phyloP scores from a whole-genome alignment of 1,140 invertebrate species.

The Schlechtendalia chinensis region DNA sequence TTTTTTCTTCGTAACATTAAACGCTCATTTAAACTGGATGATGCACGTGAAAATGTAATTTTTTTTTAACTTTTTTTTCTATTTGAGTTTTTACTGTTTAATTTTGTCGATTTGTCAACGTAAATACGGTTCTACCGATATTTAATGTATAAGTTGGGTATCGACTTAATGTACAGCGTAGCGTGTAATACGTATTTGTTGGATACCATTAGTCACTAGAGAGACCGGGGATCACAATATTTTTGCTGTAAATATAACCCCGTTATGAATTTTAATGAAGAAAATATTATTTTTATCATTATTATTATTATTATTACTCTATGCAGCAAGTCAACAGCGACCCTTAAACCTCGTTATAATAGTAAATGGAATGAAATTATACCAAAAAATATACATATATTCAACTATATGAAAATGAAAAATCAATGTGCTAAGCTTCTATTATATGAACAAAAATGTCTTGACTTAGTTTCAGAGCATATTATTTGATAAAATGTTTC shows the following conservation, averaged over 20 bases:
- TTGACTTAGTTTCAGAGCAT: too few relatives aligned
- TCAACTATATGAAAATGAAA: too few relatives aligned
- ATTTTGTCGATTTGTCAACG: constrained; percentile 16
- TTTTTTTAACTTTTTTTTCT: constrained; percentile 7
- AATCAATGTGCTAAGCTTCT: too few relatives aligned
- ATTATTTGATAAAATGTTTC: too few relatives aligned
- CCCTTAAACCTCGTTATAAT: not conserved
- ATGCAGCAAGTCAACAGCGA: too few relatives aligned
- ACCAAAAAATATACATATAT: too few relatives aligned
- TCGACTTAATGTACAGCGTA: constrained; percentile 14
- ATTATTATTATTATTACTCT: too few relatives aligned
- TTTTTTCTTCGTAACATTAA: not conserved
- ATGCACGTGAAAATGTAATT: constrained; percentile 30
- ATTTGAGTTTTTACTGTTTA: not conserved
- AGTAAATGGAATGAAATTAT: too few relatives aligned
- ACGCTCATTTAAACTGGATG: constrained; percentile 24
- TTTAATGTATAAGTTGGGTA: not conserved
- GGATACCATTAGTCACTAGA: constrained; percentile 27
- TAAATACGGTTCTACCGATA: not conserved
- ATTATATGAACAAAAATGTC: too few relatives aligned
- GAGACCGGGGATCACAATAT: not conserved
- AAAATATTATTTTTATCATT: too few relatives aligned
- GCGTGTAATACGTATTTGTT: constrained; percentile 1
- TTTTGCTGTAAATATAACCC: not conserved
- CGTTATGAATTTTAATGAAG: not conserved